Percentiles rank a stretch among this genome's conserved stretches.
These are phyloP conservation scores for Callopanchax toddi DNA, from an alignment of 2,113 vertebrate genomes.

Conservation along the genomic window DNA sequence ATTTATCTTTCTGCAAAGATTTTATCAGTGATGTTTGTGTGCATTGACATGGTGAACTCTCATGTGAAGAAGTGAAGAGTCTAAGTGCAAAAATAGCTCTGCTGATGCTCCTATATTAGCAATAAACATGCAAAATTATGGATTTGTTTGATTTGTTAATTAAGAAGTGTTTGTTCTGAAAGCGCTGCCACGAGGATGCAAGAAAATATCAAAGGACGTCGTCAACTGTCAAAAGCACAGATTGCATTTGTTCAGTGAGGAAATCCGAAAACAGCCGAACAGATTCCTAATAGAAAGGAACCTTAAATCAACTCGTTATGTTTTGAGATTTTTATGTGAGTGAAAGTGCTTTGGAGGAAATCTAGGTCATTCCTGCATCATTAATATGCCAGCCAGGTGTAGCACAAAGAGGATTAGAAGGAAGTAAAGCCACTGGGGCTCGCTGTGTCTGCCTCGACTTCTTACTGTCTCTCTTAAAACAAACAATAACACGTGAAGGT, in stretches of 20 bases:
- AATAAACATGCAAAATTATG: background rate
- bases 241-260: slow-evolving; percentile 11
- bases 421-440: slow-evolving; percentile 43
- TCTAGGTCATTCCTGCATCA: slow-evolving; percentile 69
- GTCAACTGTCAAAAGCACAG: background rate
- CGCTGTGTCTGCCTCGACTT: slow-evolving; percentile 8
- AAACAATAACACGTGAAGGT: slow-evolving; percentile 50
- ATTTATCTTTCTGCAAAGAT: background rate
- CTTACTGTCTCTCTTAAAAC: slow-evolving; percentile 22
- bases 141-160: slow-evolving; percentile 9
- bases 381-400: slow-evolving; percentile 75
- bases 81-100: slow-evolving; percentile 38
- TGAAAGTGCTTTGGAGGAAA: slow-evolving; percentile 44
- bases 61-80: slow-evolving; percentile 29
- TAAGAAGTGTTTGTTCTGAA: slow-evolving; percentile 8
- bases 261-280: background rate
- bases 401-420: slow-evolving; percentile 67
- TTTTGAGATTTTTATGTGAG: slow-evolving; percentile 31
- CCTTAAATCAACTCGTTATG: slow-evolving; percentile 28
- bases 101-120: background rate
- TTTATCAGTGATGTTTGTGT: slow-evolving; percentile 1
- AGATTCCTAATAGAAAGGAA: slow-evolving; percentile 18
- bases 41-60: background rate
- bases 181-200: slow-evolving; percentile 1
- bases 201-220: slow-evolving; percentile 11